A percentile compares a stretch with the other conserved stretches of the same genome.
phyloP scores from a whole-genome alignment of 2,797 vertebrate species.

The Hirundo rustica region DNA sequence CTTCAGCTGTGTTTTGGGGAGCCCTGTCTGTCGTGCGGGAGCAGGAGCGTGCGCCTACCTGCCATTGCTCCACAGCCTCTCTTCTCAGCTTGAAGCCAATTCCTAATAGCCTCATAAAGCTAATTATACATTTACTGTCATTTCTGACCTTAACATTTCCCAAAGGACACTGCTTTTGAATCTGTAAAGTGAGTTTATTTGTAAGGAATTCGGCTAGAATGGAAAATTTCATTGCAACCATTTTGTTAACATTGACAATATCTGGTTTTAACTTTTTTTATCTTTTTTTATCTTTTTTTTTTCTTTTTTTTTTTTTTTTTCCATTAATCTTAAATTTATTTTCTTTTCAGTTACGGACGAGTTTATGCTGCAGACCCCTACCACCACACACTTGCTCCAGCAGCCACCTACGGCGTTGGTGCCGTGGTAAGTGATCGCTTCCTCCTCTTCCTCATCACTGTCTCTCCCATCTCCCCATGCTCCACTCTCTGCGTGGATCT shows the following conservation, averaged over 20 bases:
- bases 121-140: not conserved
- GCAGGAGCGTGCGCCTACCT: not conserved
- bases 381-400: constrained; percentile 98
- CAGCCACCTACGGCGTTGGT: constrained; percentile 99
- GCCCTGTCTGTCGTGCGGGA: not conserved
- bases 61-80: not conserved
- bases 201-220: not conserved
- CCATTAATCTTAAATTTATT: constrained; percentile 54
- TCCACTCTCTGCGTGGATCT: constrained; percentile 73
- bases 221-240: not conserved
- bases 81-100: not conserved
- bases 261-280: not conserved
- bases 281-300: not conserved
- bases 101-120: not conserved
- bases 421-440: constrained; percentile 87
- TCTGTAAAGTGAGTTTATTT: not conserved
- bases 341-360: constrained; percentile 93
- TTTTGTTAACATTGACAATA: not conserved
- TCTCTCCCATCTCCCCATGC: constrained; percentile 23
- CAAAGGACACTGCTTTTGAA: constrained; percentile 5
- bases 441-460: constrained; percentile 40
- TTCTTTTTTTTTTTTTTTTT: not conserved
- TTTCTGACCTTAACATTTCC: not conserved
- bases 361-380: constrained; percentile 99
- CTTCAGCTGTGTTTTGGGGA: not conserved